phyloP scores from a whole-genome alignment of 2,888 invertebrate genomes.

The Cyclophora punctaria region DNA sequence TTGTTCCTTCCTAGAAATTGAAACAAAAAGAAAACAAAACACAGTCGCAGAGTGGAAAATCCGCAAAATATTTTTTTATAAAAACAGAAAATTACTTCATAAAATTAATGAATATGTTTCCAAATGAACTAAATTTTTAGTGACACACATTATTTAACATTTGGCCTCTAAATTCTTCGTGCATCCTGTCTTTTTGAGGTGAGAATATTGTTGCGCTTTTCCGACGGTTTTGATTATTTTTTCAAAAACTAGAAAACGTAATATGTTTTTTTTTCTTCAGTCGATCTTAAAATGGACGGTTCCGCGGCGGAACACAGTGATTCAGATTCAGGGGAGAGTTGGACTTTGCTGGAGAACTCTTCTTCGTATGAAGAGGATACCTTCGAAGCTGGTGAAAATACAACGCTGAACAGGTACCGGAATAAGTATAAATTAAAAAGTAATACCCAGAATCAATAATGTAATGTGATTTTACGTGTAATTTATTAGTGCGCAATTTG shows the following conservation, averaged over 20 bases:
- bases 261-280: slow-evolving; percentile 1
- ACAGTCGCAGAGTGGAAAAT: slow-evolving; percentile 7
- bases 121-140: slow-evolving; percentile 12
- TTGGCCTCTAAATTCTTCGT: slow-evolving; percentile 8
- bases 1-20: not conserved
- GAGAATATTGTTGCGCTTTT: not conserved
- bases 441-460: not conserved
- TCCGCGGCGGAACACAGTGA: slow-evolving; percentile 56
- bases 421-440: not conserved
- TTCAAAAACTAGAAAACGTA: not conserved
- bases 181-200: slow-evolving; percentile 5
- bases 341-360: slow-evolving; percentile 58
- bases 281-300: slow-evolving; percentile 50
- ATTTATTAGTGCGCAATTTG: not conserved
- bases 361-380: slow-evolving; percentile 39
- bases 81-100: slow-evolving; percentile 5
- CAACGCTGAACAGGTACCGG: not conserved
- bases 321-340: slow-evolving; percentile 71
- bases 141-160: slow-evolving; percentile 5
- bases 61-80: slow-evolving; percentile 6
- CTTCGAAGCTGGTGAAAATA: slow-evolving; percentile 24
- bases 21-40: slow-evolving; percentile 16
- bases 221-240: not conserved
- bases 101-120: slow-evolving; percentile 6
- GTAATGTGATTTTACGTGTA: not conserved